Base-by-base conservation (phyloP, 2,888 invertebrate genomes). In the Yponomeuta plumbellus region DNA sequence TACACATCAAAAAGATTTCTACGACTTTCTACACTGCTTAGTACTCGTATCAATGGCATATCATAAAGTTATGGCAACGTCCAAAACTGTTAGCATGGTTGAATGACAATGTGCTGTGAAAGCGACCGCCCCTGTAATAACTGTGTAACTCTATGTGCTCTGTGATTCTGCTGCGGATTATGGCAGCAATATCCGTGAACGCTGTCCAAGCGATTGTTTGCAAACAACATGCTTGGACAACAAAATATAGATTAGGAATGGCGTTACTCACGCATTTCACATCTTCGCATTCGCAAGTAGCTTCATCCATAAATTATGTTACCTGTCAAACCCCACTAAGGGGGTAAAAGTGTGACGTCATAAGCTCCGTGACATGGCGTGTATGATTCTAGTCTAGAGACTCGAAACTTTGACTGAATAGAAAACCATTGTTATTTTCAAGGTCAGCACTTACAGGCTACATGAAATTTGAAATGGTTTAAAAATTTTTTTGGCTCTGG, bases 41-140 rank as follows among this genome's bases (percentile, higher is more conserved):
- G 10, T 59, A 59, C 22, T 13, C 59, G 10, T 59, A 59, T 59
- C 59, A 59, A 59, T 21, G 23, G 23, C 59, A 59, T 62, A 62
- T n/a, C 62, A 62, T 62, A 20, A 34, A 39, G 62, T 34, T 34
- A 62, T 34, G 22, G 34, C 39, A 62, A 20, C 34, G 20, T 34
- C 62, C 62, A 39, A 62, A 62, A 26, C 20, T 39, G 62, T 62
- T 59, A 11, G 62, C 39, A 39, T 13, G 59, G 22, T 61, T 34
- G 61, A 61, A 61, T 61, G 61, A 61, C 61, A 61, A 61, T 61
- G n/a, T 61, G 23, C n/a, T 23, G 61, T 61, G 61, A 61, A 61
- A 61, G 61, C n/a, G 3, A 23, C 59, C 21, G 11, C 21, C 59
- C 59, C n/a, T n/a, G 59, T 52, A 52, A 52, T 52, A 52, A 52